A percentile compares a stretch with the other conserved stretches of the same genome.
phyloP scores from a whole-genome alignment of 2,797 vertebrate species.

The Taenioides sp. region DNA sequence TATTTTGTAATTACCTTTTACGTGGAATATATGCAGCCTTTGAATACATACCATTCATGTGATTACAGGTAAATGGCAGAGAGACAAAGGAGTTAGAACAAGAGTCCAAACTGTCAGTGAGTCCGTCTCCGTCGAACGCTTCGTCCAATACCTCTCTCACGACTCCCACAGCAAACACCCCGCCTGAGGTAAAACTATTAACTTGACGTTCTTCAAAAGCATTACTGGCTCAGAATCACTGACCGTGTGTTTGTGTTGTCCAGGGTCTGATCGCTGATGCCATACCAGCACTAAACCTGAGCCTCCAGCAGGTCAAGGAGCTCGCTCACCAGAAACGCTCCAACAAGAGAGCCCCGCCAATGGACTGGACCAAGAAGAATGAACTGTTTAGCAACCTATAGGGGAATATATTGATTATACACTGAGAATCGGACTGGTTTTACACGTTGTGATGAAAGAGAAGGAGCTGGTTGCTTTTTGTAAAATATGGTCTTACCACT shows the following conservation, averaged over 20 bases:
- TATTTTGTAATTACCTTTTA: not conserved
- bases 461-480: slow-evolving; percentile 37
- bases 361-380: slow-evolving; percentile 99
- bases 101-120: slow-evolving; percentile 71
- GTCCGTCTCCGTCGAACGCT: slow-evolving; percentile 75
- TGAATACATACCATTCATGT: slow-evolving; percentile 7
- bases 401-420: slow-evolving; percentile 21
- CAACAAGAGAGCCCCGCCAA: slow-evolving; percentile 90
- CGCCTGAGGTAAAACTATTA: slow-evolving; percentile 65
- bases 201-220: not conserved
- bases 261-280: slow-evolving; percentile 51
- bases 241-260: not conserved
- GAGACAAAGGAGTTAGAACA: slow-evolving; percentile 52
- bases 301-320: slow-evolving; percentile 90
- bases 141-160: slow-evolving; percentile 74
- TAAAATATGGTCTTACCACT: slow-evolving; percentile 53
- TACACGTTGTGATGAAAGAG: slow-evolving; percentile 30
- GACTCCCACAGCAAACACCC: slow-evolving; percentile 62
- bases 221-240: not conserved
- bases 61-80: slow-evolving; percentile 68
- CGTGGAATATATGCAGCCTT: not conserved
- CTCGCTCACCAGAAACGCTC: slow-evolving; percentile 90
- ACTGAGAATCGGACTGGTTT: slow-evolving; percentile 25
- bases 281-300: slow-evolving; percentile 84
- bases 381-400: slow-evolving; percentile 97